phyloP scores from a whole-genome alignment of 2,113 vertebrate genomes.

The Colossoma macropomum region DNA sequence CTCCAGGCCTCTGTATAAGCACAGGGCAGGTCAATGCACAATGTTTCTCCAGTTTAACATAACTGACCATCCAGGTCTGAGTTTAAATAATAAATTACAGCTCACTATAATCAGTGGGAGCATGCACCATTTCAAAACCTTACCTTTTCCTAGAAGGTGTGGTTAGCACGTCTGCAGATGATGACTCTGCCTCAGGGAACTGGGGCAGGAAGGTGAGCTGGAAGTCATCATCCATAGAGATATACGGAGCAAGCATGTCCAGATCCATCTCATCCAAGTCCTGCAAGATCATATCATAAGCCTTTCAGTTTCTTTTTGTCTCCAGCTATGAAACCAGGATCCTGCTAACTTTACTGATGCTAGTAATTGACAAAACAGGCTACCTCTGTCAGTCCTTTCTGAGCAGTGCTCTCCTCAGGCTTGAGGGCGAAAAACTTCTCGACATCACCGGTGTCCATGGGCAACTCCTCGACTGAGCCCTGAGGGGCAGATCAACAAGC shows the following conservation, averaged over 20 bases:
- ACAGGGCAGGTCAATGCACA: neutral
- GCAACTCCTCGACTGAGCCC: constrained; percentile 45
- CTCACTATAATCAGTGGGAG: neutral
- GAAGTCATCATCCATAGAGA: constrained; percentile 93
- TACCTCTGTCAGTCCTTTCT: constrained; percentile 62
- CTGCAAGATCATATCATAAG: constrained; percentile 47
- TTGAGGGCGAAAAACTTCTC: constrained; percentile 73
- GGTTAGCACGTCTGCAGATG: neutral
- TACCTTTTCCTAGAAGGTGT: constrained; percentile 70
- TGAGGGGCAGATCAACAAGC: constrained; percentile 3
- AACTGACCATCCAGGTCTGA: neutral
- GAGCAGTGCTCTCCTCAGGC: constrained; percentile 56
- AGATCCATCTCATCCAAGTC: constrained; percentile 77
- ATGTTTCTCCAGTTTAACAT: neutral
- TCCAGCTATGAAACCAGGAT: neutral
- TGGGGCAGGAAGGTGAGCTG: constrained; percentile 78
- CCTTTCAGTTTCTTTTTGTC: neutral
- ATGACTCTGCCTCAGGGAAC: constrained; percentile 48
- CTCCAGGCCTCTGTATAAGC: constrained; percentile 56
- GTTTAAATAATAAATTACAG: neutral
- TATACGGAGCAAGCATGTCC: constrained; percentile 90
- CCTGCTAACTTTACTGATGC: neutral
- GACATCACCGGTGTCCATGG: constrained; percentile 67
- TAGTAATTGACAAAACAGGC: neutral
- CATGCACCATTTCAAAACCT: neutral